These are phyloP conservation scores for Eremophila alpestris DNA, from an alignment of 2,797 vertebrate genomes.

Conservation along the genomic window DNA sequence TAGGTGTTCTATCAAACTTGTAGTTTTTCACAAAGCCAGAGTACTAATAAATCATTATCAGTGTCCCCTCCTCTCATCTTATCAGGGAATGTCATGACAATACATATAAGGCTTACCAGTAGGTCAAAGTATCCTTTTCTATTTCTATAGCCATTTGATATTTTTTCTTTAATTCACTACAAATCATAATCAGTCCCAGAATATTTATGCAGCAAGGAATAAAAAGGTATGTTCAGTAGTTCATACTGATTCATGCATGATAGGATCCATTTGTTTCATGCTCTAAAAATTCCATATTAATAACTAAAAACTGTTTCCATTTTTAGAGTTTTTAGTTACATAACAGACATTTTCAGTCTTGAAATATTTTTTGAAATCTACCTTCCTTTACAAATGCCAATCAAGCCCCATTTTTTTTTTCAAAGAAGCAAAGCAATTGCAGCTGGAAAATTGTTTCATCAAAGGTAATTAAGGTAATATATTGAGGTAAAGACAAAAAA, in stretches of 20 bases:
- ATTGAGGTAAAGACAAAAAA: conserved; percentile 15
- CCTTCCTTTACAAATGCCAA: conserved; percentile 51
- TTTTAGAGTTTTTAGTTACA: conserved; percentile 71
- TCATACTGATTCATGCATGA: conserved; percentile 73
- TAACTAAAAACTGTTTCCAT: conserved; percentile 75
- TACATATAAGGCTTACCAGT: background rate
- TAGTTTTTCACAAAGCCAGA: background rate
- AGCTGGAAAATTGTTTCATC: conserved; percentile 27
- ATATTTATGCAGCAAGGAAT: conserved; percentile 62
- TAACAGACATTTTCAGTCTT: conserved; percentile 65
- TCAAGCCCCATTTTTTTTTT: conserved; percentile 3
- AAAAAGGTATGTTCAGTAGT: conserved; percentile 72
- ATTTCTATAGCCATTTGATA: background rate
- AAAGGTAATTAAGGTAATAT: conserved; percentile 1
- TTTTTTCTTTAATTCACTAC: conserved; percentile 36
- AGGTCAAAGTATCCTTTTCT: background rate
- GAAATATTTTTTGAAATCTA: conserved; percentile 59
- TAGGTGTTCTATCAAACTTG: background rate
- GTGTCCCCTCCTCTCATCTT: background rate
- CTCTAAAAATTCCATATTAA: conserved; percentile 76
- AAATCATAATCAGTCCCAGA: conserved; percentile 39
- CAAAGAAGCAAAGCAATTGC: conserved; percentile 22
- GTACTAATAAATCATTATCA: background rate
- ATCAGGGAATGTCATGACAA: background rate
- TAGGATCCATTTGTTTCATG: conserved; percentile 74